Evolutionary conservation across 1,140 invertebrate species (phyloP), one percentile per base, ranked within the genome.

Genomic region (Drosophila chauvacae): DNA sequence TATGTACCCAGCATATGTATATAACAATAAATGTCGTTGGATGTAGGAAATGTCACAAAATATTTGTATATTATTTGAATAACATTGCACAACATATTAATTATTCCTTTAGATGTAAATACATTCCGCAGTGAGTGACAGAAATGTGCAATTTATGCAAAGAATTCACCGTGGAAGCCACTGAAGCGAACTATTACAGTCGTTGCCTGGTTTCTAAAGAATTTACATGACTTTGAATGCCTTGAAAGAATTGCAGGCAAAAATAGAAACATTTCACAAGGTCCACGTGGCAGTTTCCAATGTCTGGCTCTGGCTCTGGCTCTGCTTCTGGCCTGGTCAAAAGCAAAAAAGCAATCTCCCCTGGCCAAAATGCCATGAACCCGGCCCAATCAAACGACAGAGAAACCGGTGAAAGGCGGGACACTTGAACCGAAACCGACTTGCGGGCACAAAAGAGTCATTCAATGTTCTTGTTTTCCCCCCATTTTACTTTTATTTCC

Each of bases 401-500:
- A 37, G 47, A 56, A 56, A 56, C 30, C 65, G 37, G 57, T 44
- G 39, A 65, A 65, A 35, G 62, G 62, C 47, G 65, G 65, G 48
- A 48, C 70, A 57, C 44, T 73, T 72, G 45, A 73, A 41, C 53
- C 53, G 35, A 56, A 56, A 56, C 53, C 53, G 35, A 56, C 20
- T 39, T 51, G 62, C 18, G 37, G 45, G 6, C 47, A 66, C 65
- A 71, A 72, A 72, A 71, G 65, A 72, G 69, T 59, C 69, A 60
- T 72, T 72, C 66, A 72, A 72, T 72, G 66, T 37, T 72, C 44
- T 60, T 51, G 44, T 42, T 72, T 71, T 50, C 16, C 62, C 55
- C 42, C 14, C 18, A 28, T 71, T 71, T 72, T 51, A 50, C 53
- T 59, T 60, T 51, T 72, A 72, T 71, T 50, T 37, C 26, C 68